A percentile compares a stretch with the other conserved stretches of the same genome.
Evolutionary conservation across 1,140 invertebrate genomes (phyloP).

Genomic region (Diplogasteroides magnus): DNA sequence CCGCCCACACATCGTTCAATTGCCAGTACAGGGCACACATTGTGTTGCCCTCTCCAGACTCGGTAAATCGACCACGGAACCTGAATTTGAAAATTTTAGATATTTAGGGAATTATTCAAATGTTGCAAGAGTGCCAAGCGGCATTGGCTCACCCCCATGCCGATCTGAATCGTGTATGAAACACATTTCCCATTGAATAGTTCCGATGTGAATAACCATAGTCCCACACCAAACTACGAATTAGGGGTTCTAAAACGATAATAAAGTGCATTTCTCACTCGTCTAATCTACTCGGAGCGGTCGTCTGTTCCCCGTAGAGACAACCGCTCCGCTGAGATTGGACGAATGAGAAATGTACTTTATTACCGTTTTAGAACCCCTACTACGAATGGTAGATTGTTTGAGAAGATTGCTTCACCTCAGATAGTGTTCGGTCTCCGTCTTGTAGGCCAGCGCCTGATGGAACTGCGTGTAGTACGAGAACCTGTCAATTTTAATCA

Average conservation of each 20-base stretch:
- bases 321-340: no score
- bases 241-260: no score
- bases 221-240: no score
- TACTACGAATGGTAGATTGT: constrained; percentile 26
- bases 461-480: constrained; percentile 64
- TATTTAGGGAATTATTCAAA: constrained; percentile 5
- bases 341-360: no score
- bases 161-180: constrained; percentile 2
- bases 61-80: constrained; percentile 41
- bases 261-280: no score
- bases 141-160: constrained; percentile 4
- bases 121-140: constrained; percentile 16
- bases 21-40: constrained; percentile 99
- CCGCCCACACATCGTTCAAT: constrained; percentile 95
- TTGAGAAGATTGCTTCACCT: constrained; percentile 65
- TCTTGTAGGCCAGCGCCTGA: constrained; percentile 78
- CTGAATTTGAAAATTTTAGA: constrained; percentile 25
- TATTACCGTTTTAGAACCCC: no score
- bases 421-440: constrained; percentile 82
- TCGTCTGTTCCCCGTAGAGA: no score
- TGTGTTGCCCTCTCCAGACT: constrained; percentile 57
- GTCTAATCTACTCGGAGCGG: no score
- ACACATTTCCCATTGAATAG: no score
- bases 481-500: no score
- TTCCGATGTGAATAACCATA: no score